Evolutionary conservation across 2,888 invertebrate species (phyloP).

Genomic region (Eumerus sabulonum): DNA sequence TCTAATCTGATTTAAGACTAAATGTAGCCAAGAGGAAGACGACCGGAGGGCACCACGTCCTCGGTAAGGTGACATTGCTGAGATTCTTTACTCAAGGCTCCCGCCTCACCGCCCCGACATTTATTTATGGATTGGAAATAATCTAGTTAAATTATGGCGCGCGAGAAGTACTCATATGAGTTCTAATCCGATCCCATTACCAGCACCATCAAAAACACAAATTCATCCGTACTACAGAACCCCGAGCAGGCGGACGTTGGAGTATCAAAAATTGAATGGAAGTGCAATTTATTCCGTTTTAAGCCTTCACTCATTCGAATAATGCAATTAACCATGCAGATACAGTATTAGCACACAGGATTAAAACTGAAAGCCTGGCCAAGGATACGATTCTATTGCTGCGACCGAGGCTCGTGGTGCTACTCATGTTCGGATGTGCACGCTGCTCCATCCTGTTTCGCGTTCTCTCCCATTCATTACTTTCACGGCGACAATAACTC

Average conservation of each 20-base stretch:
- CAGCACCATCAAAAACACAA: constrained; percentile 1
- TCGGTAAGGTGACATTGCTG: no score
- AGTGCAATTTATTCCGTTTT: constrained; percentile 64
- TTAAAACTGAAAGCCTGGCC: constrained; percentile 54
- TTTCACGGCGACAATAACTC: constrained; percentile 59
- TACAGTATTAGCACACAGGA: constrained; percentile 62
- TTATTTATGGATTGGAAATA: no score
- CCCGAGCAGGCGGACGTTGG: background rate
- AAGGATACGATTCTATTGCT: constrained; percentile 12
- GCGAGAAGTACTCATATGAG: constrained; percentile 18
- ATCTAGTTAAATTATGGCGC: constrained; percentile 23
- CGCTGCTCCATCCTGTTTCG: constrained; percentile 7
- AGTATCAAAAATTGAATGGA: constrained; percentile 45
- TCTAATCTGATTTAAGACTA: no score
- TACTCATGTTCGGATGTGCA: no score
- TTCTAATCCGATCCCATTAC: constrained; percentile 42
- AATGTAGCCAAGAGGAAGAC: no score
- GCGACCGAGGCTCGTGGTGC: background rate
- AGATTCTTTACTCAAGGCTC: no score
- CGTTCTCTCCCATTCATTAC: constrained; percentile 59
- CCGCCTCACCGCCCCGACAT: no score
- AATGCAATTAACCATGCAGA: constrained; percentile 69
- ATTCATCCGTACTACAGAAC: background rate
- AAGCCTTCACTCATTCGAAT: constrained; percentile 69
- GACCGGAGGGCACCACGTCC: no score